Conservation (phyloP, 2,888 invertebrate genomes). For the Drosophila acutilabella region DNA sequence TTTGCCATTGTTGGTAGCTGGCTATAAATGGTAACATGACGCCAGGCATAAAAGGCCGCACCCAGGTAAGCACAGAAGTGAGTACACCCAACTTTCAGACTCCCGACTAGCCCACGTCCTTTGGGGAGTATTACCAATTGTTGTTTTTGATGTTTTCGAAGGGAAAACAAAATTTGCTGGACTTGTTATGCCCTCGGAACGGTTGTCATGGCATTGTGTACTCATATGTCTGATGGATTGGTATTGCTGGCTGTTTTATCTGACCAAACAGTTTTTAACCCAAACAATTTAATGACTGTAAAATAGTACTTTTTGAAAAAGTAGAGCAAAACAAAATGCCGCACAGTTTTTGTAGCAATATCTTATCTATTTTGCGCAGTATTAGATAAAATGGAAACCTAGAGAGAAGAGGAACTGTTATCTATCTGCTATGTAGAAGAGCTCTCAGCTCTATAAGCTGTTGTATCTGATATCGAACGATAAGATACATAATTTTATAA, state of each 20-base stretch:
- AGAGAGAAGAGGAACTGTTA: conserved; percentile 28
- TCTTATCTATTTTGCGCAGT: conserved; percentile 60
- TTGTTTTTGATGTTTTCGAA: conserved; percentile 46
- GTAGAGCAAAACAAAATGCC: conserved; percentile 20
- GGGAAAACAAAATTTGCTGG: conserved; percentile 59
- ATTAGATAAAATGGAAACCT: conserved; percentile 42
- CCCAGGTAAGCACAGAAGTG: conserved; percentile 50
- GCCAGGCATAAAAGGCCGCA: conserved; percentile 71
- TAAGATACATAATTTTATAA: conserved; percentile 20
- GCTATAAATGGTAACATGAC: conserved; percentile 75
- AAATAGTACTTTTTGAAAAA: conserved; percentile 30
- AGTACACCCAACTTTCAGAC: conserved; percentile 13
- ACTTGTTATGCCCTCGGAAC: conserved; percentile 49
- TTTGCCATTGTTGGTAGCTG: conserved; percentile 20
- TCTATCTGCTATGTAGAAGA: conserved; percentile 15
- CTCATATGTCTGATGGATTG: conserved; percentile 28
- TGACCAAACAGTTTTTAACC: conserved; percentile 37
- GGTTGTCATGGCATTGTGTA: conserved; percentile 52
- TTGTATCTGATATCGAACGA: conserved; percentile 9
- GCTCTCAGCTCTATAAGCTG: not conserved
- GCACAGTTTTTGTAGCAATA: conserved; percentile 12
- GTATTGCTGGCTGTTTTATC: conserved; percentile 12
- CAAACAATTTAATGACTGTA: conserved; percentile 19
- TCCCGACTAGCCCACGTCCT: conserved; percentile 51
- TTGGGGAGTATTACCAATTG: conserved; percentile 34